Conservation (phyloP, 2,888 invertebrate genomes). For the Lacanobia oleracea region DNA sequence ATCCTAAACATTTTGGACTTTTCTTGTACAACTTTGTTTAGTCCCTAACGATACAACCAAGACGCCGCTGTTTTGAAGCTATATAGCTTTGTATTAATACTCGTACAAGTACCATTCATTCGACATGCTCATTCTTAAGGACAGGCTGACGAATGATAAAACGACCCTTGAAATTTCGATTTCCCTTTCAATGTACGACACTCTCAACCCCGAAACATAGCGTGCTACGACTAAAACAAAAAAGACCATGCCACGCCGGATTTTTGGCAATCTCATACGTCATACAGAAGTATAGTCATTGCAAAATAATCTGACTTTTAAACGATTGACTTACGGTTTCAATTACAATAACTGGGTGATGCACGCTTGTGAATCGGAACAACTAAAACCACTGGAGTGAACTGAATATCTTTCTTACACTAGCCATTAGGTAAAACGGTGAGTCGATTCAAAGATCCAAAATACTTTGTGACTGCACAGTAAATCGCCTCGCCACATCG, state of each 20-base stretch:
- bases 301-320: background rate
- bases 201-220: background rate
- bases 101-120: no score
- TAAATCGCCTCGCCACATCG: conserved; percentile 31
- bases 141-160: no score
- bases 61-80: no score
- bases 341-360: background rate
- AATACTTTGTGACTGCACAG: conserved; percentile 41
- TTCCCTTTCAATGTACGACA: background rate
- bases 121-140: no score
- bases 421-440: background rate
- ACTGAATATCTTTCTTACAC: background rate
- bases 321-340: background rate
- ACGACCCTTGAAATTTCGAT: background rate
- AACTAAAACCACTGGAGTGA: background rate
- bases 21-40: background rate
- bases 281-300: background rate
- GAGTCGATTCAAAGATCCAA: conserved; percentile 5
- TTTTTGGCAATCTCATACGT: conserved; percentile 17
- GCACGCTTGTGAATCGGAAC: background rate
- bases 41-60: background rate
- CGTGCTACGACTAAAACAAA: background rate
- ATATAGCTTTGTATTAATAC: no score
- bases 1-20: background rate
- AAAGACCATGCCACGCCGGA: background rate